Evolutionary conservation across 1,140 invertebrate genomes (phyloP).

Genomic region (Drosophila bifasciata): DNA sequence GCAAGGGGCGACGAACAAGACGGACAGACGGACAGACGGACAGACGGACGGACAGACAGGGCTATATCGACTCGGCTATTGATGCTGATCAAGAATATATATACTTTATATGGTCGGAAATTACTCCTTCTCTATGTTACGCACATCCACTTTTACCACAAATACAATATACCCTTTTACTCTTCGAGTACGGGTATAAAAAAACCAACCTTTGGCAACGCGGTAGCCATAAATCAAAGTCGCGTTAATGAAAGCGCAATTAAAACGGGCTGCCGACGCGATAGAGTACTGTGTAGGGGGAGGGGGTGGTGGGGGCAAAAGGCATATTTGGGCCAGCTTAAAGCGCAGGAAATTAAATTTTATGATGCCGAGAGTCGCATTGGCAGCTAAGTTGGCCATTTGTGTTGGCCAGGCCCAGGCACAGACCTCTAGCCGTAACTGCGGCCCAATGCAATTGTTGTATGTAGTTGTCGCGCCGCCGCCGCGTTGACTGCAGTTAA

Average conservation of each 20-base stretch:
- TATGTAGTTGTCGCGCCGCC: slow-evolving; percentile 38
- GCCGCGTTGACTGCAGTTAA: slow-evolving; percentile 65
- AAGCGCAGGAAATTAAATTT: slow-evolving; percentile 82
- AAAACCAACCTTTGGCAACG: slow-evolving; percentile 75
- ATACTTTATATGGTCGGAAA: too few relatives aligned
- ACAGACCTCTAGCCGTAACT: background rate
- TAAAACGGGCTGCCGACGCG: slow-evolving; percentile 67
- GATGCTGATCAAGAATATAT: too few relatives aligned
- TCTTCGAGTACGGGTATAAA: too few relatives aligned
- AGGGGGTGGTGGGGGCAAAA: slow-evolving; percentile 5
- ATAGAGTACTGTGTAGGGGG: too few relatives aligned
- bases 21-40: too few relatives aligned
- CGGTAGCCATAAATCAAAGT: slow-evolving; percentile 83
- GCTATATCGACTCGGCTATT: too few relatives aligned
- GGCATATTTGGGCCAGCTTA: slow-evolving; percentile 77
- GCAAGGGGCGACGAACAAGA: too few relatives aligned
- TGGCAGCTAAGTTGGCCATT: slow-evolving; percentile 74
- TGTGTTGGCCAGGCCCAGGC: slow-evolving; percentile 64
- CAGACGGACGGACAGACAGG: too few relatives aligned
- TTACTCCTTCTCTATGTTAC: too few relatives aligned
- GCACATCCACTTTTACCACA: too few relatives aligned
- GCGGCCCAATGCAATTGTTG: slow-evolving; percentile 48
- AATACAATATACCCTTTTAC: too few relatives aligned
- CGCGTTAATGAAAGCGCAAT: slow-evolving; percentile 83
- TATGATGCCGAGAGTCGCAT: slow-evolving; percentile 69